Conservation (phyloP, 2,888 invertebrate species). For the Drosophila lutescens region DNA sequence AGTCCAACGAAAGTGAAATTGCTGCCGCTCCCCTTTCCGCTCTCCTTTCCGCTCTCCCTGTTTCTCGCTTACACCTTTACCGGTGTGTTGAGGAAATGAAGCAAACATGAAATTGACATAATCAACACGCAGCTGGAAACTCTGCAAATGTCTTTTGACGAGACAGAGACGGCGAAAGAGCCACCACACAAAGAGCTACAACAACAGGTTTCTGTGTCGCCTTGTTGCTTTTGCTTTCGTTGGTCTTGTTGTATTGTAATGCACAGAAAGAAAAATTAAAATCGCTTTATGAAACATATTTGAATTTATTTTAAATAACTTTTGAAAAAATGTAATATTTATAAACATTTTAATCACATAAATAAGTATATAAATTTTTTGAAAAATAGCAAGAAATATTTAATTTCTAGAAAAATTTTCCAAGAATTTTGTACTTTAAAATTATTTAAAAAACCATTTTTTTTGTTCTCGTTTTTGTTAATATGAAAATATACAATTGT, state of each 20-base stretch:
- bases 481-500: too few relatives aligned
- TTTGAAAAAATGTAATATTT: too few relatives aligned
- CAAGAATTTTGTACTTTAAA: too few relatives aligned
- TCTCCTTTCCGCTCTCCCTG: conserved; percentile 22
- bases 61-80: conserved; percentile 21
- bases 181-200: conserved; percentile 55
- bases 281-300: neutral
- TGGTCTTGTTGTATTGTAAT: conserved; percentile 18
- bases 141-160: conserved; percentile 68
- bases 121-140: conserved; percentile 59
- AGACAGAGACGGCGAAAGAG: conserved; percentile 16
- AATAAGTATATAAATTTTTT: too few relatives aligned
- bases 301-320: too few relatives aligned
- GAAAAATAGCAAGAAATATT: too few relatives aligned
- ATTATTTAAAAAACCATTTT: too few relatives aligned
- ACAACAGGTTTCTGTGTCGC: conserved; percentile 72
- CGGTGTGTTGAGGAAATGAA: conserved; percentile 72
- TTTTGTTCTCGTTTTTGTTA: too few relatives aligned
- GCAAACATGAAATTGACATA: conserved; percentile 80
- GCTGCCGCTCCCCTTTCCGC: conserved; percentile 37
- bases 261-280: neutral
- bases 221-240: conserved; percentile 63
- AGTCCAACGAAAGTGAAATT: conserved; percentile 81
- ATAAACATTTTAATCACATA: too few relatives aligned
- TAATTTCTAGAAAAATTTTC: too few relatives aligned